Percentiles rank a stretch among this genome's conserved stretches.
phyloP scores from a whole-genome alignment of 23 tunicate species.

The Styela clava region DNA sequence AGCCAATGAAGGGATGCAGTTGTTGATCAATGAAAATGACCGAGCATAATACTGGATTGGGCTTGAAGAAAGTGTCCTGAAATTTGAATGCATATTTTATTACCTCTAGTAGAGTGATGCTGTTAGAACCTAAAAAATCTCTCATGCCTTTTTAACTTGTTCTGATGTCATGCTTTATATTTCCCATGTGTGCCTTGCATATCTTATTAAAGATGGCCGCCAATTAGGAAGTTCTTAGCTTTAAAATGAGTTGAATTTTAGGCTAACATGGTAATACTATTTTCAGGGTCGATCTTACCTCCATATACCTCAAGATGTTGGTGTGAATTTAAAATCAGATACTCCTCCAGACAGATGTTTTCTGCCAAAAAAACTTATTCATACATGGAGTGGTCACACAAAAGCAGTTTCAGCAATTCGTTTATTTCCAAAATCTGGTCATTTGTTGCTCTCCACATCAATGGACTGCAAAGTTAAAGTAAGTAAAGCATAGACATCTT shows the following conservation, averaged over 20 bases:
- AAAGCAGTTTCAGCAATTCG: constrained; percentile 84
- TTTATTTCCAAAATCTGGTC: constrained; percentile 94
- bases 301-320: constrained; percentile 95
- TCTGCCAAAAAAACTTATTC: constrained; percentile 91
- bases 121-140: too few relatives aligned
- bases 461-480: constrained; percentile 99
- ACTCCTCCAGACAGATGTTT: constrained; percentile 88
- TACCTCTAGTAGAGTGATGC: too few relatives aligned
- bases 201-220: not conserved
- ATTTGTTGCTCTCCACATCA: constrained; percentile 87
- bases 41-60: too few relatives aligned
- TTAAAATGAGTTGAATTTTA: not conserved
- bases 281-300: constrained; percentile 82
- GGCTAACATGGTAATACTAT: too few relatives aligned
- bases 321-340: constrained; percentile 72
- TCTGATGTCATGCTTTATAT: too few relatives aligned
- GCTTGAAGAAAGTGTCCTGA: too few relatives aligned
- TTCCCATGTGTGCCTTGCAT: too few relatives aligned
- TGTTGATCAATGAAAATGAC: too few relatives aligned
- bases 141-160: too few relatives aligned
- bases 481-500: too few relatives aligned
- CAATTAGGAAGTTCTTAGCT: not conserved
- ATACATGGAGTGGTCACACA: constrained; percentile 96
- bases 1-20: too few relatives aligned
- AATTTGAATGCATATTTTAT: too few relatives aligned